Evolutionary conservation across 2,888 invertebrate genomes (phyloP).

Genomic region (Ceratothoa steindachneri): DNA sequence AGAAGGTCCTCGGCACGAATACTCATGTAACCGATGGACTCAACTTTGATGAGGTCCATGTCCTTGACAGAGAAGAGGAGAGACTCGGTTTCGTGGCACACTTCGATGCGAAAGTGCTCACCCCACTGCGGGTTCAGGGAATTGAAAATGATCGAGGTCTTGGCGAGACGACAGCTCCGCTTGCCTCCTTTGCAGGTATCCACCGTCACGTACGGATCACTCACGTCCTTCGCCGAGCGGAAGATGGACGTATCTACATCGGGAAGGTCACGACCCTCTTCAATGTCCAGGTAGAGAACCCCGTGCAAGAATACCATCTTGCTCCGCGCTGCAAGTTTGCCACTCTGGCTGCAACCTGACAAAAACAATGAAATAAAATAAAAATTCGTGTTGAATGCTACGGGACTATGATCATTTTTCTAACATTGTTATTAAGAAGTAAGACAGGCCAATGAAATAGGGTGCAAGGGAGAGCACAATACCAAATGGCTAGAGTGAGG

Average conservation of each 20-base stretch:
- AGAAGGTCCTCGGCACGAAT: slow-evolving; percentile 37
- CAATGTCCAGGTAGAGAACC: slow-evolving; percentile 43
- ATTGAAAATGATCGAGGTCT: slow-evolving; percentile 47
- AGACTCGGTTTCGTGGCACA: slow-evolving; percentile 44
- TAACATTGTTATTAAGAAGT: too few relatives aligned
- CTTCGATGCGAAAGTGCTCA: slow-evolving; percentile 45
- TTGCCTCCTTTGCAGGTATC: slow-evolving; percentile 38
- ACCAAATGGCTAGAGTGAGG: too few relatives aligned
- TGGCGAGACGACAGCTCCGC: slow-evolving; percentile 42
- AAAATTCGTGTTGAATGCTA: too few relatives aligned
- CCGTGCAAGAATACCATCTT: slow-evolving; percentile 48
- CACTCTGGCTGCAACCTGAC: slow-evolving; percentile 34
- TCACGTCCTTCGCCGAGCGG: slow-evolving; percentile 43
- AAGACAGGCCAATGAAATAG: too few relatives aligned
- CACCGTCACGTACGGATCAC: slow-evolving; percentile 47
- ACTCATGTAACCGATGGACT: slow-evolving; percentile 43
- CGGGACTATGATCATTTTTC: too few relatives aligned
- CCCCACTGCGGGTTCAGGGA: slow-evolving; percentile 47
- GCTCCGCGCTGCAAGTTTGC: slow-evolving; percentile 26
- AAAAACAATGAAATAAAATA: background rate
- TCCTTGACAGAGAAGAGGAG: slow-evolving; percentile 43
- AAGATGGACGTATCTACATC: slow-evolving; percentile 48
- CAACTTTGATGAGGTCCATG: slow-evolving; percentile 37
- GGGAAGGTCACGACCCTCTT: slow-evolving; percentile 43
- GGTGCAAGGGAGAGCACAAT: too few relatives aligned